Evolutionary conservation across 1,140 invertebrate species (phyloP).

Genomic region (Phymorhynchus buccinoides): DNA sequence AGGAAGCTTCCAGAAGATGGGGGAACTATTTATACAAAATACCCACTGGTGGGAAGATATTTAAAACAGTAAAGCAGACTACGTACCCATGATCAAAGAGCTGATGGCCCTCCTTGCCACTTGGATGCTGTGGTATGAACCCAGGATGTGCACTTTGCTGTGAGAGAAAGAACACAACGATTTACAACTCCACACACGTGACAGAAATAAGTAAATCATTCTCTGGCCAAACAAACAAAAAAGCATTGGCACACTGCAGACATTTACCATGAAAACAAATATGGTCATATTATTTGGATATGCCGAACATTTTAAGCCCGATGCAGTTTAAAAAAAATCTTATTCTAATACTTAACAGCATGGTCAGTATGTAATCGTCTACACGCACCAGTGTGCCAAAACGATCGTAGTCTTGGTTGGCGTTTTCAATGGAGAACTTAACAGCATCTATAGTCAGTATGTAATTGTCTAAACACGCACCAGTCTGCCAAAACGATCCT

Average conservation of each 20-base stretch:
- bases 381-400: no score
- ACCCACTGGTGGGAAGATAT: neutral
- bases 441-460: no score
- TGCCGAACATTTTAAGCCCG: no score
- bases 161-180: constrained; percentile 39
- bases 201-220: neutral
- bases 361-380: no score
- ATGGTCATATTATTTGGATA: no score
- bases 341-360: no score
- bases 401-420: no score
- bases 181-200: no score
- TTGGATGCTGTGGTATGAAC: constrained; percentile 97
- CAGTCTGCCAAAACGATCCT: constrained; percentile 96
- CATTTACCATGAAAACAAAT: neutral
- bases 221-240: neutral
- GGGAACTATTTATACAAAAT: no score
- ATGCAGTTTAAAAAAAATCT: no score
- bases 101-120: constrained; percentile 96
- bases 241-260: neutral
- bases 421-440: no score
- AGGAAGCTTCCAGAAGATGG: no score
- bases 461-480: constrained; percentile 49
- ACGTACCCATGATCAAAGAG: constrained; percentile 92
- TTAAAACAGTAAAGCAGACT: neutral
- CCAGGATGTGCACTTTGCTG: constrained; percentile 95